Base-by-base conservation (phyloP, 1,140 invertebrate species). In the Drosophila malerkotliana region DNA sequence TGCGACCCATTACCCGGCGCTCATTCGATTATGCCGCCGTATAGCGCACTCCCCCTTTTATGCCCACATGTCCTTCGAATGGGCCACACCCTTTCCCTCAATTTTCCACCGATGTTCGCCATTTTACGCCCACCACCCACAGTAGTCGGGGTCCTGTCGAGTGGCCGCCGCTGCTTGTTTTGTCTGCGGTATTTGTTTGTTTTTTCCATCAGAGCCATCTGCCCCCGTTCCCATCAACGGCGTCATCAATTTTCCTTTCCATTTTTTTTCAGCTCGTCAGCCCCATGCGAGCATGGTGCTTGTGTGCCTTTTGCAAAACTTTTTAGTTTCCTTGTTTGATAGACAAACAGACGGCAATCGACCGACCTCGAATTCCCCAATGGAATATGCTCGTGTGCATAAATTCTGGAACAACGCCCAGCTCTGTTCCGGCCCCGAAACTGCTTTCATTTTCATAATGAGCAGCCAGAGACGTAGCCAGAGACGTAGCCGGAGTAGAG, bases 401-500 rank as follows among this genome's bases (percentile, higher is more conserved):
- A 87, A 88, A 87, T 87, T 87, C 56, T 60, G 60, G 55, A 54
- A 44, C 60, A 78, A 73, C 75, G 59, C 66, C 49, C 15, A 32
- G 34, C 64, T 53, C 48, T 48, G 9, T 12, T 18, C 41, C 15
- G 14, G n/a, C 14, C 3, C n/a, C 41, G 41, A 18, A 44, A 44
- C 77, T 76, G 71, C 69, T 79, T 76, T 76, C 82, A 87, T 87
- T 87, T 88, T 87, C 82, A 76, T 87, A 88, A 87, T 87, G 83
- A 82, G 83, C 58, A 63, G 30, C 39, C 59, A 47, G 64, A 61
- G 45, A 66, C 9, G 9, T 4, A 21, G 18, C 41, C 45, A n/a
- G n/a, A 28, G 32, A 39, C 51, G 64, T 1, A 32, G 60, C 63
- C 63, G n/a, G n/a, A n/a, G n/a, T n/a, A n/a, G n/a, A 28, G 32